Percentiles rank a stretch among this genome's conserved stretches.
phyloP scores from a whole-genome alignment of 2,797 vertebrate species.

The Ctenopoma multispine region DNA sequence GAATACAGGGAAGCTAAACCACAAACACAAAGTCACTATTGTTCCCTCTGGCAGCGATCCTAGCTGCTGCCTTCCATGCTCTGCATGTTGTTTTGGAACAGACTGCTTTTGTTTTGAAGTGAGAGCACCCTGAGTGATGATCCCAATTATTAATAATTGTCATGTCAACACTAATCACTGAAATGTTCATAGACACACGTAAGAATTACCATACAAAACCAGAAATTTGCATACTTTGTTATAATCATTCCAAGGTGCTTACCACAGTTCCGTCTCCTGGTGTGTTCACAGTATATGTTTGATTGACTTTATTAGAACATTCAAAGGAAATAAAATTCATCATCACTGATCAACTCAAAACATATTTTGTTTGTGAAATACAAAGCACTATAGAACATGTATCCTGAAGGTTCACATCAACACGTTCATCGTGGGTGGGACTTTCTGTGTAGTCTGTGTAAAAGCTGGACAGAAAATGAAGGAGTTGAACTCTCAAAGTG shows the following conservation, averaged over 20 bases:
- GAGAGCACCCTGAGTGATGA: constrained; percentile 32
- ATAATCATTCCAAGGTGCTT: constrained; percentile 12
- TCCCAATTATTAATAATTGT: constrained; percentile 49
- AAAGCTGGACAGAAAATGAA: constrained; percentile 17
- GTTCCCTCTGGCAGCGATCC: constrained; percentile 70
- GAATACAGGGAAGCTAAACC: constrained; percentile 59
- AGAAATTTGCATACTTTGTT: constrained; percentile 21
- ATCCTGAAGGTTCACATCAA: constrained; percentile 9
- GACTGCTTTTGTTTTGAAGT: constrained; percentile 61
- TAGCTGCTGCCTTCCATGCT: constrained; percentile 61
- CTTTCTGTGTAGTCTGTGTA: neutral
- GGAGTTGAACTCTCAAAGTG: constrained; percentile 21
- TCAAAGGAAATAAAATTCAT: constrained; percentile 33
- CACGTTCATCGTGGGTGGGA: constrained; percentile 10
- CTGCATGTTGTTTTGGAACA: constrained; percentile 61
- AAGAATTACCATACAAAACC: constrained; percentile 18
- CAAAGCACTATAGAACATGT: neutral
- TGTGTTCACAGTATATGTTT: constrained; percentile 6
- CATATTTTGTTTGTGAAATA: constrained; percentile 11
- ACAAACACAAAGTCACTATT: constrained; percentile 75
- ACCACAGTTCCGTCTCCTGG: constrained; percentile 19
- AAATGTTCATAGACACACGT: neutral
- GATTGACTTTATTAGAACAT: constrained; percentile 24
- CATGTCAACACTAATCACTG: constrained; percentile 35
- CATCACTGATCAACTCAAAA: constrained; percentile 20